These are phyloP conservation scores for Scrobipalpa atriplicella DNA, from an alignment of 2,888 invertebrate genomes.

Conservation along the genomic window DNA sequence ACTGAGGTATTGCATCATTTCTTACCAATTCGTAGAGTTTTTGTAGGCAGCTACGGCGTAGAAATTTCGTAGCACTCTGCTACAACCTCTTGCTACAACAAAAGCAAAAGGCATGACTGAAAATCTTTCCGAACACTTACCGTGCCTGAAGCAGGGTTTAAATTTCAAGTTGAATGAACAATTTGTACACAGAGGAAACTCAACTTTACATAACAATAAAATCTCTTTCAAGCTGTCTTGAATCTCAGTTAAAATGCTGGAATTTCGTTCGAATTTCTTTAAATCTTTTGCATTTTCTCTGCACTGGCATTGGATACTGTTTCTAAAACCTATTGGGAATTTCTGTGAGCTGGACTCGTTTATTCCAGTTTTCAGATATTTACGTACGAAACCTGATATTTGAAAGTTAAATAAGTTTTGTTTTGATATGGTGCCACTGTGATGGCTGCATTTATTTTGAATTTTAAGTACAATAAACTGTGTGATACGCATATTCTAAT, in stretches of 20 bases:
- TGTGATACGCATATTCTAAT: too few relatives aligned
- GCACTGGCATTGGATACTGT: background rate
- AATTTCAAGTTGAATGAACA: slow-evolving; percentile 10
- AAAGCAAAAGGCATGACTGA: background rate
- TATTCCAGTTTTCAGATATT: background rate
- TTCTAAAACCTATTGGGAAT: slow-evolving; percentile 1
- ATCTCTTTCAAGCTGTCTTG: slow-evolving; percentile 7
- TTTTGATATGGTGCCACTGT: background rate
- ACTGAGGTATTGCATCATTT: too few relatives aligned
- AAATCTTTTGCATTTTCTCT: slow-evolving; percentile 16
- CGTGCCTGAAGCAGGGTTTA: slow-evolving; percentile 2
- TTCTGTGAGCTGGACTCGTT: slow-evolving; percentile 6
- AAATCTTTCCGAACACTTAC: background rate
- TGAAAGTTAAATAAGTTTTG: background rate
- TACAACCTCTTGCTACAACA: background rate
- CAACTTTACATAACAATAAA: slow-evolving; percentile 13
- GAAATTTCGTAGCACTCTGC: too few relatives aligned
- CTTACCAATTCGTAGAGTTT: too few relatives aligned
- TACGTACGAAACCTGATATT: background rate
- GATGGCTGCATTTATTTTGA: too few relatives aligned
- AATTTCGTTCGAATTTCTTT: slow-evolving; percentile 11
- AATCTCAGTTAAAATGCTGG: slow-evolving; percentile 13
- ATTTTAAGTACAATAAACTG: too few relatives aligned
- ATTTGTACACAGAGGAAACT: slow-evolving; percentile 9
- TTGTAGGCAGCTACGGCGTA: too few relatives aligned